These are phyloP conservation scores for Linurgus olivaceus DNA, from an alignment of 2,797 vertebrate species.

Conservation along the genomic window DNA sequence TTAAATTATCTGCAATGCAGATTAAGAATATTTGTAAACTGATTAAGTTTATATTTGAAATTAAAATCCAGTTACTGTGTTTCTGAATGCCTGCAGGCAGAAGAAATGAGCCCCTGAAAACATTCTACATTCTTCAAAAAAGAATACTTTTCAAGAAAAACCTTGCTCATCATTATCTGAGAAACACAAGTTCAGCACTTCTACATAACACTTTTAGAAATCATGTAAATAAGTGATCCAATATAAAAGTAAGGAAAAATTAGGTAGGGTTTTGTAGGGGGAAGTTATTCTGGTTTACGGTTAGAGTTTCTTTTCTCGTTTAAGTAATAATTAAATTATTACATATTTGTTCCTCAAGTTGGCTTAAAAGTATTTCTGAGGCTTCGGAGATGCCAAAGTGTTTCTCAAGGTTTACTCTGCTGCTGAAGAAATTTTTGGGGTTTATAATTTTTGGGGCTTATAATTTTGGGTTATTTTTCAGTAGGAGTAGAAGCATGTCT, in stretches of 20 bases:
- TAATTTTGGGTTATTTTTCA: background rate
- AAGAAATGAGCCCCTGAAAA: background rate
- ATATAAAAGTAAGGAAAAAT: background rate
- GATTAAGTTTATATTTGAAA: background rate
- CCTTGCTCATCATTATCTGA: background rate
- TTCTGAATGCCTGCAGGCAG: background rate
- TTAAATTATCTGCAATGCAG: background rate
- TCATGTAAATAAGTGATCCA: background rate
- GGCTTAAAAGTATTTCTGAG: background rate
- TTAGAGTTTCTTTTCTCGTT: background rate
- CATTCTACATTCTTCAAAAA: background rate
- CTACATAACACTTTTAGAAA: background rate
- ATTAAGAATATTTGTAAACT: background rate
- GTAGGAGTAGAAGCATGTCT: background rate
- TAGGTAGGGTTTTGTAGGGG: background rate
- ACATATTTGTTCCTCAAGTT: background rate
- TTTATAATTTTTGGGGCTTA: background rate
- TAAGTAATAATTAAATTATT: background rate
- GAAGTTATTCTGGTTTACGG: rapidly evolving
- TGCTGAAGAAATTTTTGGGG: background rate
- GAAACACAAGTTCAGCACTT: background rate
- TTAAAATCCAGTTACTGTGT: background rate
- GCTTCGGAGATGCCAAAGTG: background rate
- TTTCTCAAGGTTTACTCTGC: background rate
- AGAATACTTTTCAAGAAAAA: background rate